Base-by-base conservation (phyloP, 1,140 invertebrate species). In the Thaumetopoea pityocampa region DNA sequence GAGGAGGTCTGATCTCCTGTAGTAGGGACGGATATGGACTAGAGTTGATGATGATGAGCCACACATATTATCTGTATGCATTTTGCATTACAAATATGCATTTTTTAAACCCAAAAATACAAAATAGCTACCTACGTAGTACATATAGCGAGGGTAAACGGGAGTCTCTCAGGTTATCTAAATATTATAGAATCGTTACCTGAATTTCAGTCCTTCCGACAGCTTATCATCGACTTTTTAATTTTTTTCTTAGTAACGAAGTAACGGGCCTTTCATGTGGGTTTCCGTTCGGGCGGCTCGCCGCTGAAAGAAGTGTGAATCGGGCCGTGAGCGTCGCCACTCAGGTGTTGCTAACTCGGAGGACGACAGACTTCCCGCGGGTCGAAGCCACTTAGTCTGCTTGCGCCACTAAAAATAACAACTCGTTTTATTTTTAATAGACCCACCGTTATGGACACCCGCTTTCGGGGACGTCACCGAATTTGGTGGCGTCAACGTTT, bases 181-280 rank as follows among this genome's bases (percentile, higher is more conserved):
- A 27, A 17, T 30, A 35, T 43, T 12, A 33, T 9, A 48, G 22
- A 14, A 30, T 26, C 34, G 28, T 43, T 30, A 51, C 42, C 47
- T 42, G 34, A 58, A 53, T 50, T 38, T 20, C 33, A n/a, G 40
- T 20, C 30, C 46, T 34, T n/a, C 4, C 41, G 52, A 58, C 38
- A 49, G 48, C 52, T 38, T 59, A 51, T 52, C 35, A 52, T 43
- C 44, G 38, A 40, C 41, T 61, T 67, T 73, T 63, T 57, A 46
- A 32, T 58, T 70, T 74, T 67, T 76, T 73, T 71, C 65, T 72
- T 60, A 58, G 54, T 72, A 62, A 70, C 66, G 63, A 67, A 64
- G 74, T 74, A 70, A 67, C 56, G 49, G 59, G 61, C 76, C 79
- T 83, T 83, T 83, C 60, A 83, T 83, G 79, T 80, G 55, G 56